phyloP scores from a whole-genome alignment of 64 coral and sea anemone genomes.

The Pachyseris speciosa region DNA sequence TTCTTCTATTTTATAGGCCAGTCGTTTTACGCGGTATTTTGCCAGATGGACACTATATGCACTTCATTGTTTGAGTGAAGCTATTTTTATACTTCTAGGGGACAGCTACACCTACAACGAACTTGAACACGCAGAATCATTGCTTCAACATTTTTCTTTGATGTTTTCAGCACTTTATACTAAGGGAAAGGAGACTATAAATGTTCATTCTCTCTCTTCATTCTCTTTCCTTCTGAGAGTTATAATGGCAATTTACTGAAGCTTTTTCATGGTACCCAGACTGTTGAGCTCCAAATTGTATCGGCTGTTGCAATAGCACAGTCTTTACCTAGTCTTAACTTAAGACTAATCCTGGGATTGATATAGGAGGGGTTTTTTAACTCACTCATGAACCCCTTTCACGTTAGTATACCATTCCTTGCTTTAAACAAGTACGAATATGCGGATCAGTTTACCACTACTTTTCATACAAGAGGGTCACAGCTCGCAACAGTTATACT shows the following conservation, averaged over 20 bases:
- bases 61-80: slow-evolving; percentile 55
- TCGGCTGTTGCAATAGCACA: background rate
- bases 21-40: slow-evolving; percentile 22
- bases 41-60: slow-evolving; percentile 25
- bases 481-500: too few relatives aligned
- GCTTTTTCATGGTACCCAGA: too few relatives aligned
- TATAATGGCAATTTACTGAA: background rate
- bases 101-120: background rate
- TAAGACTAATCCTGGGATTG: too few relatives aligned
- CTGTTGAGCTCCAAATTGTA: slow-evolving; percentile 26
- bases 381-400: too few relatives aligned
- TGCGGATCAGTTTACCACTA: slow-evolving; percentile 26
- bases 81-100: too few relatives aligned
- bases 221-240: slow-evolving; percentile 15
- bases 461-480: slow-evolving; percentile 32
- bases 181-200: too few relatives aligned
- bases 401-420: too few relatives aligned
- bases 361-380: too few relatives aligned
- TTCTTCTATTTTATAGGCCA: slow-evolving; percentile 17
- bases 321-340: too few relatives aligned
- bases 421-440: background rate
- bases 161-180: too few relatives aligned
- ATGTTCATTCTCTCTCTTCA: too few relatives aligned
- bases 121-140: slow-evolving; percentile 39
- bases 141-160: slow-evolving; percentile 58